Base-by-base conservation (phyloP, 2,888 invertebrate genomes). In the Eupithecia dodoneata region DNA sequence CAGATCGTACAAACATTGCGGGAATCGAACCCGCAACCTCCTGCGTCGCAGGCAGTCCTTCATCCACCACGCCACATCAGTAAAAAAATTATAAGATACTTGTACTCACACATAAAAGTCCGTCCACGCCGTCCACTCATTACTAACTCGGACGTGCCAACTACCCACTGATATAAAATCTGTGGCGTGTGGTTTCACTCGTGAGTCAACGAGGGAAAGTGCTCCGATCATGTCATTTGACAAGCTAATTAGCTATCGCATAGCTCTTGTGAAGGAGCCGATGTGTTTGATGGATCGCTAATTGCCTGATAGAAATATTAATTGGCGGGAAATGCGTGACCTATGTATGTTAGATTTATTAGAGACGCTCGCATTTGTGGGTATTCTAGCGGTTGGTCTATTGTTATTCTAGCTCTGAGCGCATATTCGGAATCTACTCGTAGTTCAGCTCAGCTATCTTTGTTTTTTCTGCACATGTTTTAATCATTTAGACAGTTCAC, bases 161-260 rank as follows among this genome's bases (percentile, higher is more conserved):
- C 52, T 59, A 59, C 59, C 12, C 12, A 6, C 59, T 74, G 15
- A 18, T 44, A 18, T 45, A 12, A 15, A 70, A 47, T 65, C 78
- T 72, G 74, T 47, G 71, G 69, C 67, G 66, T 49, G 41, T 75
- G 72, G 76, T 79, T 79, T 79, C 79, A 79, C 79, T 79, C 75
- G 75, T 76, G 72, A 79, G 45, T 76, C 76, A 75, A 65, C 42
- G 52, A 72, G 79, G 72, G 79, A 79, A 79, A 79, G 79, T 79
- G 75, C 73, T 77, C 75, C 76, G 75, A 79, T 72, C 76, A 72
- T 77, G 75, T 77, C 79, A 71, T 75, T 73, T 73, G 70, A 78
- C 74, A 76, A 72, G 76, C 72, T 75, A 75, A 79, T 79, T 79
- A 77, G 67, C 55, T 75, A 74, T 73, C 71, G 66, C 75, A n/a